Evolutionary conservation across 2,113 vertebrate genomes (phyloP), one percentile per base, ranked within the genome.

Genomic region (Heterocephalus glaber): DNA sequence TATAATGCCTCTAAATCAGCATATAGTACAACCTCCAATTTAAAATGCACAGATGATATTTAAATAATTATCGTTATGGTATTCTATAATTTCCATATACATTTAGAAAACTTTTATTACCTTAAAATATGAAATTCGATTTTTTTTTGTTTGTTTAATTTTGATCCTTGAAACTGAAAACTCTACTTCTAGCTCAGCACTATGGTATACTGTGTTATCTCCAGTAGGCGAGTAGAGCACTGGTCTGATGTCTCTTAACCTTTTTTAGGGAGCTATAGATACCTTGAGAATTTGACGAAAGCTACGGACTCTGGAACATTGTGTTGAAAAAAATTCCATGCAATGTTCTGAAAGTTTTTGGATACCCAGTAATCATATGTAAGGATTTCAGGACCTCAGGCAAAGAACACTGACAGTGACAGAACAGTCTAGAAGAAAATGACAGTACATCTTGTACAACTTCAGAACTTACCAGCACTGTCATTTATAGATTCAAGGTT

Each of bases 61-160:
- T 83, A 95, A 95, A 95, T 82, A 90, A 84, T 94, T 68, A 70
- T 89, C 26, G 68, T 95, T 93, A 93, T 63, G 52, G 41, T 74
- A 82, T 56, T 88, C 22, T 90, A 56, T 38, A 74, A 74, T 89
- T 96, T 96, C 60, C 30, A 86, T 44, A 96, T 52, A 28, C 24
- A 84, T 17, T 58, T 90, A 85, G 14, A 77, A 85, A 81, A 26
- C 58, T 68, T 95, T 96, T 79, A 92, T 41, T 86, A 90, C 49
- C 89, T 68, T 10, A 92, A 86, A 92, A 85, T 81, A 95, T 22
- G 83, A 81, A 76, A n/a, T 74, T 80, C 49, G 86, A 58, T 47
- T 60, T 79, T 28, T 87, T n/a, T 85, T 63, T 90, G 87, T 79
- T 33, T 56, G 49, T 72, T 91, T 89, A 84, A 76, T 85, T 94